phyloP scores from a whole-genome alignment of 2,888 invertebrate genomes.

The Eupithecia dodoneata region DNA sequence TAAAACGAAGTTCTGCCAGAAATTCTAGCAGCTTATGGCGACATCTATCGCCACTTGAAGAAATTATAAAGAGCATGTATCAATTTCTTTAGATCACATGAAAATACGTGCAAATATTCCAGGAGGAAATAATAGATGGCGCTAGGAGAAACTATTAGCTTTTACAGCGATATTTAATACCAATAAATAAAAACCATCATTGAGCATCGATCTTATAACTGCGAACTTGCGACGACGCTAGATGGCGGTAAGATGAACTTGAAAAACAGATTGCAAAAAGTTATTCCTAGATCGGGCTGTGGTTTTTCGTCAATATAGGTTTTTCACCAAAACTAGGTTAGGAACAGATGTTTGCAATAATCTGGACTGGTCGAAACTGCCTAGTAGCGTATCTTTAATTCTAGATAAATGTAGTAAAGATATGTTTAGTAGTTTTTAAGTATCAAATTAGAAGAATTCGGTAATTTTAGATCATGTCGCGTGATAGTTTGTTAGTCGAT shows the following conservation, averaged over 20 bases:
- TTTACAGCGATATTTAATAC: not conserved
- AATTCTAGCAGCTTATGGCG: not conserved
- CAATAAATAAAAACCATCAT: not conserved
- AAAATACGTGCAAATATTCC: not conserved
- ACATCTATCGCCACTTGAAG: not conserved
- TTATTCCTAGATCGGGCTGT: not conserved
- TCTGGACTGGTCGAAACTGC: not conserved
- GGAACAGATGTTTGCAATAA: not conserved
- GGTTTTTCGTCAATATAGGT: not conserved
- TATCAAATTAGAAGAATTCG: not conserved
- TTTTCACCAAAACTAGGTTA: not conserved
- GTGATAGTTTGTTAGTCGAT: not conserved
- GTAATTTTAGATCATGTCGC: not conserved
- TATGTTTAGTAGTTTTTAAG: not conserved
- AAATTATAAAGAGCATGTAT: not conserved
- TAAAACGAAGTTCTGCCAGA: not conserved
- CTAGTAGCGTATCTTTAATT: not conserved
- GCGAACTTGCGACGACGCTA: not conserved
- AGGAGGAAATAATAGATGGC: not conserved
- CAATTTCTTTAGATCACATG: not conserved
- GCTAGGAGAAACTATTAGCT: not conserved
- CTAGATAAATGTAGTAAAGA: not conserved
- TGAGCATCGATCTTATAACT: not conserved
- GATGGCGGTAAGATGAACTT: not conserved
- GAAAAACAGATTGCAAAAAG: not conserved